Base-by-base conservation (phyloP, 2,797 vertebrate genomes). In the Sphenodon punctatus region DNA sequence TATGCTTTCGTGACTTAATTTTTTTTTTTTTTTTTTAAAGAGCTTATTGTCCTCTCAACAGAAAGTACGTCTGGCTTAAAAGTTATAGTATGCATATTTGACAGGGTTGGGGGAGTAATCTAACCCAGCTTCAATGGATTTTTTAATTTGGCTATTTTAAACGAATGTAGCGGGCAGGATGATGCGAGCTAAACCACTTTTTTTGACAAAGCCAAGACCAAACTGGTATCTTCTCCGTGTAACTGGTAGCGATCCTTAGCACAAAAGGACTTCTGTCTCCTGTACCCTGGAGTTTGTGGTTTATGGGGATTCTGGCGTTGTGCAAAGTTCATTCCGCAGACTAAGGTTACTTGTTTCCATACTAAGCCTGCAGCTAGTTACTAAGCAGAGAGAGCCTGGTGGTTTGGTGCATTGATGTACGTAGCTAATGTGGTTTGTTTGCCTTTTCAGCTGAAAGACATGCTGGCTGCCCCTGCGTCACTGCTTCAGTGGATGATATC, bases 401-500 rank as follows among this genome's bases (percentile, higher is more conserved):
- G 1, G 14, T 83, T 69, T 4, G 1, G n/a, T 22, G 1, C 15
- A 20, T 5, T 59, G 71, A 84, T 39, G 68, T 84, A 27, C 32
- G 60, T 55, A 19, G 34, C 84, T 94, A 91, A 95, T 43, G n/a
- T 9, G 1, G 23, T 86, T 92, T 91, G 90, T 86, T 93, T 83
- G 55, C 60, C 83, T 20, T 84, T 84, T 30, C 95, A 99, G 98
- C 98, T 7, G 98, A 99, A 94, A 97, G 97, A 87, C 98, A 99
- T 2, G 97, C 98, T 0, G 97, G 97, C 86, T 98, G 97, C 82
- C 97, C 97, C 25, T 99, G 98, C 42, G 96, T 99, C 94, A 99
- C 98, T 0, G 98, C 98, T 19, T 99, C 98, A 15, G 97, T 99
- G 95, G 98, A 99, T 15, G 98, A 99, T 85, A 99, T 99, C 94